Evolutionary conservation across 2,888 invertebrate species (phyloP), one percentile per base, ranked within the genome.

Genomic region (Pachliopta kotzebuea): DNA sequence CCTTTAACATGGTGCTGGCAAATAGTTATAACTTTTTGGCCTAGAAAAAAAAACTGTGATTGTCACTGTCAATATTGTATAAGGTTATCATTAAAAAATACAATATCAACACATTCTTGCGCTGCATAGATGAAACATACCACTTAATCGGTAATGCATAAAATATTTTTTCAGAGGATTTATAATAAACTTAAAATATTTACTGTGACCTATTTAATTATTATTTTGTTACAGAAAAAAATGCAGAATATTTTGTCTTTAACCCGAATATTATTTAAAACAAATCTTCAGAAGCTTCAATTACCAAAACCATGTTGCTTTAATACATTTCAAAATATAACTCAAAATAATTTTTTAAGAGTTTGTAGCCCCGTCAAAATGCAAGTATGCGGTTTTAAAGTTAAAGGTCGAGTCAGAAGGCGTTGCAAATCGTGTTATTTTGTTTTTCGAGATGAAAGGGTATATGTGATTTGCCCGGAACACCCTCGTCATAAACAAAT

Each of bases 401-500:
- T 95, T 4, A 95, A 94, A 77, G 95, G 95, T 7, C 81, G 81
- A 20, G 86, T 96, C 37, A 92, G 91, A 65, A 92, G 94, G 62
- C 93, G 97, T 52, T 98, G 98, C 77, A 95, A 94, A 81, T 95
- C 95, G 74, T 98, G 98, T 78, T 96, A 95, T 74, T 92, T 95
- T 75, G 94, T 96, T 17, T 87, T 92, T 54, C 86, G 95, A 63
- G 92, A 96, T 72, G 93, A 95, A 71, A 92, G 96, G 66, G 77
- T 94, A 72, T 95, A 94, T 81, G 94, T 96, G 53, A 93, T 96
- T 70, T 98, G 97, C 73, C 94, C 94, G 63, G 94, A 94, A 31
- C 94, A 94, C 77, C 95, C 95, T 24, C 93, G 97, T 49, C 97
- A 98, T 78, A 97, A 97, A 77, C 97, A 97, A 85, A 95, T 95